Evolutionary conservation across 2,113 vertebrate genomes (phyloP).

Genomic region (Vidua chalybeata): DNA sequence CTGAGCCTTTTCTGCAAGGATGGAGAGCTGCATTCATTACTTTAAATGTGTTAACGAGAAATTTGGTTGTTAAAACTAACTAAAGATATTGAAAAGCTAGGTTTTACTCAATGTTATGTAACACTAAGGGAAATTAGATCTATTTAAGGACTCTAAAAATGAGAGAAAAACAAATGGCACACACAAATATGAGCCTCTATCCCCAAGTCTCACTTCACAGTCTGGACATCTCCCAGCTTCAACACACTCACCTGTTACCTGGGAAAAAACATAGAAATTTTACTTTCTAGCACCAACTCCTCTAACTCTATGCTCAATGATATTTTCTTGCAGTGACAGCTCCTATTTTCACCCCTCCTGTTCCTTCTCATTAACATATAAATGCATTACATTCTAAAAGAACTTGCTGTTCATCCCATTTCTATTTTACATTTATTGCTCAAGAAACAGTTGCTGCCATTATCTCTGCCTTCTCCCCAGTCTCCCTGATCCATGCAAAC

Average conservation of each 20-base stretch:
- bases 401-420: not conserved
- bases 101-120: constrained; percentile 9
- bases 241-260: not conserved
- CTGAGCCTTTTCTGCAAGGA: not conserved
- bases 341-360: not conserved
- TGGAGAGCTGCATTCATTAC: not conserved
- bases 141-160: constrained; percentile 21
- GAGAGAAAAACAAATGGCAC: not conserved
- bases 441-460: not conserved
- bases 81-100: not conserved
- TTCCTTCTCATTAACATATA: not conserved
- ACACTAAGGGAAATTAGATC: not conserved
- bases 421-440: not conserved
- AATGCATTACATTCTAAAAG: not conserved
- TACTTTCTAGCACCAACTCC: not conserved
- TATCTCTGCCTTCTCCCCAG: not conserved
- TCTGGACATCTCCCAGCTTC: not conserved
- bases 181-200: not conserved
- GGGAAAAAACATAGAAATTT: not conserved
- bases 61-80: not conserved
- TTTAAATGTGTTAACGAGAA: not conserved
- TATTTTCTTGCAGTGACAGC: not conserved
- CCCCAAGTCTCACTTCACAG: not conserved
- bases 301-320: not conserved
- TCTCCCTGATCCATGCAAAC: not conserved